A percentile compares a stretch with the other conserved stretches of the same genome.
Conservation (phyloP, 2,888 invertebrate genomes). For the Cosmopolites sordidus region DNA sequence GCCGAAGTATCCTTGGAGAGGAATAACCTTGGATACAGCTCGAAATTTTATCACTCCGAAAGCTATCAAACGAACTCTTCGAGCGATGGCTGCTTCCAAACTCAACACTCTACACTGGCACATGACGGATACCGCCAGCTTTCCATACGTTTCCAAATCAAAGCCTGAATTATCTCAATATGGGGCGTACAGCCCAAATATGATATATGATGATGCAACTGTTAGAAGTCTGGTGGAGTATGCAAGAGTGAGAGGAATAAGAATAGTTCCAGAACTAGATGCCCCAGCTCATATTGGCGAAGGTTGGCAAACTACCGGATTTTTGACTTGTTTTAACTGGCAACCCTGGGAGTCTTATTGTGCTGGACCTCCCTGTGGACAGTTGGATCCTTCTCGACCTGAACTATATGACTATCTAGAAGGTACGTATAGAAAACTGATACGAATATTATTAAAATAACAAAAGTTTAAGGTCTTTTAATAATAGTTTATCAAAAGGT, state of each 20-base stretch:
- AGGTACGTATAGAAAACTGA: constrained; percentile 61
- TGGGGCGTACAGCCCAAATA: constrained; percentile 63
- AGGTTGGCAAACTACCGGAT: constrained; percentile 70
- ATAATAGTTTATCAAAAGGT: no score
- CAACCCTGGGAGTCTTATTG: constrained; percentile 67
- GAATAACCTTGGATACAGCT: constrained; percentile 41
- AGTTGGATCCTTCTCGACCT: constrained; percentile 64
- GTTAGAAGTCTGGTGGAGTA: constrained; percentile 66
- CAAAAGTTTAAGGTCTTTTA: no score
- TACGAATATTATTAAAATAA: no score
- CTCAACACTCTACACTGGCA: constrained; percentile 94
- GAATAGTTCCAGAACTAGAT: constrained; percentile 87
- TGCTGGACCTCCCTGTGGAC: constrained; percentile 79
- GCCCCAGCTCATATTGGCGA: constrained; percentile 83
- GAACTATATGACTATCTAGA: constrained; percentile 64
- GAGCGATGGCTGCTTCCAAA: constrained; percentile 87
- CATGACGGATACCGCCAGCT: constrained; percentile 87
- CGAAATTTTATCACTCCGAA: constrained; percentile 71
- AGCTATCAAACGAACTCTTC: constrained; percentile 63
- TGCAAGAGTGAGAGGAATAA: constrained; percentile 74
- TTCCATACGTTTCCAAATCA: constrained; percentile 74
- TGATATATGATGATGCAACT: constrained; percentile 62
- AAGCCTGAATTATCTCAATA: constrained; percentile 57
- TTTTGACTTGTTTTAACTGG: constrained; percentile 64
- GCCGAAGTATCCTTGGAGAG: constrained; percentile 76